These are phyloP conservation scores for Larimichthys polyactis DNA, from an alignment of 2,113 vertebrate species.

Conservation along the genomic window DNA sequence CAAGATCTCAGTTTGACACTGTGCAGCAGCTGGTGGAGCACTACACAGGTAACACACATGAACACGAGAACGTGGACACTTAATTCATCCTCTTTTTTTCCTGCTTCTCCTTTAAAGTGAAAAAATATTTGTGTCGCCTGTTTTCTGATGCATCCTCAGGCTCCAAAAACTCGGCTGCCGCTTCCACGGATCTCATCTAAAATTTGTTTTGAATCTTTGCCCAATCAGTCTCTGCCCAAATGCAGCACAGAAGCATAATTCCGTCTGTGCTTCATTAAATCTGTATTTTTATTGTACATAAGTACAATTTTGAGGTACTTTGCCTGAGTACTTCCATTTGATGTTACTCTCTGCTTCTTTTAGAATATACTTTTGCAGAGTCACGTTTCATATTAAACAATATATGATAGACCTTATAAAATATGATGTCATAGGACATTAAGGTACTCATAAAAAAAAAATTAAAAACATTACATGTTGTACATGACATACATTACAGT, in stretches of 20 bases:
- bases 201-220: neutral
- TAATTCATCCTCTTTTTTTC: neutral
- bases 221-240: neutral
- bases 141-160: neutral
- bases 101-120: neutral
- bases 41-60: slow-evolving; percentile 87
- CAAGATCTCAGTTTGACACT: slow-evolving; percentile 92
- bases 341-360: neutral
- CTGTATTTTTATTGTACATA: neutral
- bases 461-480: too few species aligned
- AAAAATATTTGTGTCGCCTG: neutral
- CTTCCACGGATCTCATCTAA: too few species aligned
- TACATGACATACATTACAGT: neutral
- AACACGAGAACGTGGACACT: neutral
- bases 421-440: neutral
- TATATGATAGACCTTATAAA: neutral
- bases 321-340: neutral
- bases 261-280: neutral
- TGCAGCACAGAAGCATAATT: neutral
- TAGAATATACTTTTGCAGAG: slow-evolving; percentile 1
- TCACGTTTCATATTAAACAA: neutral
- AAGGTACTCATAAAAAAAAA: neutral
- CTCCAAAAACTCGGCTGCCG: too few species aligned
- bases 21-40: slow-evolving; percentile 93
- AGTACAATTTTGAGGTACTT: neutral